These are phyloP conservation scores for Phyto melanocephala DNA, from an alignment of 2,888 invertebrate genomes.

Conservation along the genomic window DNA sequence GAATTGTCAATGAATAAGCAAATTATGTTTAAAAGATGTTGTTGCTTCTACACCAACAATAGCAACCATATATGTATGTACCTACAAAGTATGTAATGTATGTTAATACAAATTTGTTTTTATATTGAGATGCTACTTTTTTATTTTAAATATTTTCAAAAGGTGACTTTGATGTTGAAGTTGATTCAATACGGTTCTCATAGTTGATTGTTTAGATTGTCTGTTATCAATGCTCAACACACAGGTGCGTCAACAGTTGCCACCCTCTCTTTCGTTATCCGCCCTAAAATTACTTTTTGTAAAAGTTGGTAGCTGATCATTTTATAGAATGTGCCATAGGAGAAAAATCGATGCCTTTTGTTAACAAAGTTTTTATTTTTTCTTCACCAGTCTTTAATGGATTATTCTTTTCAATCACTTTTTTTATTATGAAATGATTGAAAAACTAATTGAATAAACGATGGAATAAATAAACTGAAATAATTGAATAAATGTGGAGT, in stretches of 20 bases:
- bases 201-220: conserved; percentile 16
- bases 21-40: conserved; percentile 52
- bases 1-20: conserved; percentile 63
- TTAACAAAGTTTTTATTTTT: not conserved
- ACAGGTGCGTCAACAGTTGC: conserved; percentile 63
- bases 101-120: conserved; percentile 14
- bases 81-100: no score
- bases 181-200: conserved; percentile 38
- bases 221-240: conserved; percentile 32
- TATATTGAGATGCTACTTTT: conserved; percentile 22
- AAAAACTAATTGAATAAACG: conserved; percentile 28
- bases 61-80: no score
- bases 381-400: conserved; percentile 4
- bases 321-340: conserved; percentile 44
- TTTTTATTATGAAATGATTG: conserved; percentile 22
- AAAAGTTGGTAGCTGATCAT: conserved; percentile 51
- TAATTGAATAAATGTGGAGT: no score
- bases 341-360: conserved; percentile 14
- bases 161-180: conserved; percentile 40
- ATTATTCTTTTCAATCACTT: not conserved
- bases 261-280: conserved; percentile 51
- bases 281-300: conserved; percentile 48
- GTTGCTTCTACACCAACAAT: conserved; percentile 3
- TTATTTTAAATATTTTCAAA: conserved; percentile 32
- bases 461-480: no score